A percentile compares a stretch with the other conserved stretches of the same genome.
Evolutionary conservation across 2,113 vertebrate genomes (phyloP).

Genomic region (Leucoraja erinaceus): DNA sequence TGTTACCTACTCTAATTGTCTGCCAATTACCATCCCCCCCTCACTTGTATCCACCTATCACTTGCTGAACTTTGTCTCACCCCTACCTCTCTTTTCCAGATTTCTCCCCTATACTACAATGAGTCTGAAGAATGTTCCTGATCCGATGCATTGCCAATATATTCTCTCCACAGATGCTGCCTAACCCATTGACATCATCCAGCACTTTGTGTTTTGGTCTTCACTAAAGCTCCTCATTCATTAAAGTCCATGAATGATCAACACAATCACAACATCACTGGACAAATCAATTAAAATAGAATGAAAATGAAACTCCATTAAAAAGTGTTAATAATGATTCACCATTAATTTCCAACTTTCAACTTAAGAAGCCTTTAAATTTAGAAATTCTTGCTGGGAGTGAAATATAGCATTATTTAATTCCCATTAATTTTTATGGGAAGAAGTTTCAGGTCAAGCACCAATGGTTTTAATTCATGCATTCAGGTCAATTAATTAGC

Average conservation of each 20-base stretch:
- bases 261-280: background rate
- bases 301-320: background rate
- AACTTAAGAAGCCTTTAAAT: background rate
- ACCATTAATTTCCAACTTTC: background rate
- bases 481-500: constrained; percentile 19
- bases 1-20: too few species aligned
- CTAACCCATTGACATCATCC: too few species aligned
- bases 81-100: too few species aligned
- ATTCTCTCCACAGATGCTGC: too few species aligned
- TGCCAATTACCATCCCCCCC: too few species aligned
- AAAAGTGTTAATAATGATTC: background rate
- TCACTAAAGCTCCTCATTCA: background rate
- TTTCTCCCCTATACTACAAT: too few species aligned
- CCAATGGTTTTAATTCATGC: background rate
- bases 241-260: background rate
- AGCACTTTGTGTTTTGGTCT: too few species aligned
- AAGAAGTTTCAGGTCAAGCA: background rate
- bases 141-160: too few species aligned
- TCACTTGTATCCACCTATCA: too few species aligned
- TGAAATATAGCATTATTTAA: background rate
- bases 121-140: too few species aligned
- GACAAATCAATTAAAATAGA: background rate
- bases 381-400: background rate
- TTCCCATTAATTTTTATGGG: background rate
- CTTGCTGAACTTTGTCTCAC: too few species aligned